Base-by-base conservation (phyloP, 2,888 invertebrate species). In the Ophioninae sp. region DNA sequence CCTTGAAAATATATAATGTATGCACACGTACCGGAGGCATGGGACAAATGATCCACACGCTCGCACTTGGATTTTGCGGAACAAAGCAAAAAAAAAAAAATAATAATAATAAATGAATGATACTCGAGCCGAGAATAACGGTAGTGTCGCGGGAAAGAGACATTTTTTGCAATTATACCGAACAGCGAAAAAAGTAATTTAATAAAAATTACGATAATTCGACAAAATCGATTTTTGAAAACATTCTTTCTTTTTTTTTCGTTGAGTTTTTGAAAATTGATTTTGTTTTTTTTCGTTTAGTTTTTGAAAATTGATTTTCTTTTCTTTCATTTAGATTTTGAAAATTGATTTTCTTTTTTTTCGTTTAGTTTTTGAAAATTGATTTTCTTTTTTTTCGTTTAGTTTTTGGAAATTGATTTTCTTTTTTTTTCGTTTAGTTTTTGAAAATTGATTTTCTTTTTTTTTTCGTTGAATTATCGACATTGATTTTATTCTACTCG, bases 1-100 rank as follows among this genome's bases (percentile, higher is more conserved):
- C 90, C 90, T 90, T 90, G 90, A 89, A 88, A 88, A 90, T 88
- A 90, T 89, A 89, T 90, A 90, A 90, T 86, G 86, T 86, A 86
- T 30, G 23, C 63, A 69, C 61, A 69, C 68, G 61, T 41, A 44
- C 7, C n/a, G 51, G 23, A 44, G 51, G 39, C 63, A 68, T 37
- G 30, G 39, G 20, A 69, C 41, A 63, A 77, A 61, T 67, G 30
- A 77, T 74, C 51, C 51, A 44, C 61, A 61, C 39, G 44, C 75
- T 56, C 39, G 67, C 59, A 39, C 23, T 65, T 65, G 65, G 41
- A 74, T 74, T 63, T 51, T 30, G 44, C 41, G 8, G 23, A 22
- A 56, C 13, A 65, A 13, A 39, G 20, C 8, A n/a, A 51, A 22
- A 75, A 58, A 22, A 10, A 63, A 30, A 44, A 22, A 39, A n/a